Conservation (phyloP, 2,113 vertebrate genomes). For the Muntiacus muntjak region DNA sequence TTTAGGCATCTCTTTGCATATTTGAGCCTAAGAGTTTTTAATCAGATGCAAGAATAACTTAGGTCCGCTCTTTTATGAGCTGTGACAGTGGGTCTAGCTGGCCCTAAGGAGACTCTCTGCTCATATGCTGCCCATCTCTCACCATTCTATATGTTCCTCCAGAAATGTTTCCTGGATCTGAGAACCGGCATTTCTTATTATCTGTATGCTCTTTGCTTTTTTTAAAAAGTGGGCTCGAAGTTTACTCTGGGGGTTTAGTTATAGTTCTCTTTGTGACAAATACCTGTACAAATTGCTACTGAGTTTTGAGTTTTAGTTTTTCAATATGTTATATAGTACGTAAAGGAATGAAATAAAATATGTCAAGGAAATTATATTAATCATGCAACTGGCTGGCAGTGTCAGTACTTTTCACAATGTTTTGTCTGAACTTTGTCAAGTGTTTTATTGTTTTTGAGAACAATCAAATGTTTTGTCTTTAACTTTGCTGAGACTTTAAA, state of each 20-base stretch:
- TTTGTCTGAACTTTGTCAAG: slow-evolving; percentile 6
- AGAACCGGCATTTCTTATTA: neutral
- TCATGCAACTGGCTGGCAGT: neutral
- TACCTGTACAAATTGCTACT: neutral
- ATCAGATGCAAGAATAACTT: neutral
- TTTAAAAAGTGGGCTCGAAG: neutral
- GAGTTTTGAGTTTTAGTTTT: neutral
- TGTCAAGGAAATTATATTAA: neutral
- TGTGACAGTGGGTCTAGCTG: accelerated
- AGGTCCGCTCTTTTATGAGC: accelerated
- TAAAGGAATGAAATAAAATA: neutral
- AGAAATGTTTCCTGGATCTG: neutral
- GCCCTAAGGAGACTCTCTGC: too few species aligned
- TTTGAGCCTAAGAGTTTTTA: neutral
- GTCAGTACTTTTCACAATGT: neutral
- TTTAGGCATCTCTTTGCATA: neutral
- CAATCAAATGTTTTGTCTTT: neutral
- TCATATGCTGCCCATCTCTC: accelerated
- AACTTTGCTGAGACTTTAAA: slow-evolving; percentile 18
- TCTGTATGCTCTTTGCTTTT: neutral
- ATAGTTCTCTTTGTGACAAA: neutral
- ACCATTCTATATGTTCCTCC: neutral
- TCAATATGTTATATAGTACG: neutral
- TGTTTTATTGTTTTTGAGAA: slow-evolving; percentile 31
- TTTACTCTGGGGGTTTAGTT: neutral